A percentile compares a stretch with the other conserved stretches of the same genome.
Conservation (phyloP, 1,140 invertebrate genomes). For the Drosophila quadrilineata region DNA sequence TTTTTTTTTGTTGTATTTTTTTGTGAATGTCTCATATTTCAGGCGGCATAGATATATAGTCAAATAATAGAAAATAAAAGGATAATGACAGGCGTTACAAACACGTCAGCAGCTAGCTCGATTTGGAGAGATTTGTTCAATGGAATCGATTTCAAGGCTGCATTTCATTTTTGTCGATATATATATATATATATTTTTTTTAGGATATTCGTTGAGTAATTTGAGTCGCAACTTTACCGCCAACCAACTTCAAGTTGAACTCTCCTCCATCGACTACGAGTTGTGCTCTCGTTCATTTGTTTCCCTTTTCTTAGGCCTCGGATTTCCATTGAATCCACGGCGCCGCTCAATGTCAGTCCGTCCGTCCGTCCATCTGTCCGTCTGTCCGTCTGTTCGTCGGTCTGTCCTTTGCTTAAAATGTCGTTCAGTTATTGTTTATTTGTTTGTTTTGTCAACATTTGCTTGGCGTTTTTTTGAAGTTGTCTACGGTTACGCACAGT, state of each 20-base stretch:
- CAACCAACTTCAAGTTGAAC: too few relatives aligned
- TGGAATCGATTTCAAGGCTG: conserved; percentile 42
- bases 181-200: neutral
- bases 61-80: conserved; percentile 32
- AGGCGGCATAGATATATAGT: too few relatives aligned
- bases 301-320: conserved; percentile 16
- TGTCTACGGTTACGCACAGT: conserved; percentile 56
- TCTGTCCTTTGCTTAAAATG: conserved; percentile 16
- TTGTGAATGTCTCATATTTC: conserved; percentile 22
- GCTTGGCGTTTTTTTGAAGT: conserved; percentile 50
- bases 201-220: conserved; percentile 38
- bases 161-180: neutral
- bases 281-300: too few relatives aligned
- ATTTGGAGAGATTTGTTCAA: neutral
- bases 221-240: conserved; percentile 54
- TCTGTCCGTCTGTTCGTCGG: neutral
- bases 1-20: neutral
- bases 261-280: too few relatives aligned
- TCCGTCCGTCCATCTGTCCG: neutral
- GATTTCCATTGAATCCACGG: conserved; percentile 42
- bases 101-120: conserved; percentile 18
- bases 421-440: conserved; percentile 52
- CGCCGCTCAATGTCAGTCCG: conserved; percentile 39
- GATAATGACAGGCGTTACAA: conserved; percentile 57
- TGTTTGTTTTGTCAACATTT: conserved; percentile 78